Conservation (phyloP, 2,888 invertebrate genomes). For the Loripinus fragilis region DNA sequence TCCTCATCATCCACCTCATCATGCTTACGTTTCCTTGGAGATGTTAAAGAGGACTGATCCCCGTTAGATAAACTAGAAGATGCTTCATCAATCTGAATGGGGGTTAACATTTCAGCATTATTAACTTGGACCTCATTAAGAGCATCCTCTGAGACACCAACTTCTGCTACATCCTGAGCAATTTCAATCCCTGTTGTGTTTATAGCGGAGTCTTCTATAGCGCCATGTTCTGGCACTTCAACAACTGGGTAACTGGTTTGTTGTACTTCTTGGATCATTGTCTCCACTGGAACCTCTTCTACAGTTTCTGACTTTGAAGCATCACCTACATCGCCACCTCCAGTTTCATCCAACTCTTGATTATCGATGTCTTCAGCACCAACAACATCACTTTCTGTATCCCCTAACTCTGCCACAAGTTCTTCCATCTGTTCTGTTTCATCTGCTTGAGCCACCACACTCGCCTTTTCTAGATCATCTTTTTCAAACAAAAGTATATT, state of each 20-base stretch:
- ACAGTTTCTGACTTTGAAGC: slow-evolving; percentile 17
- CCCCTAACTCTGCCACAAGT: neutral
- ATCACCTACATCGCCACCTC: slow-evolving; percentile 14
- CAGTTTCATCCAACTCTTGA: slow-evolving; percentile 20
- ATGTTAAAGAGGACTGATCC: neutral
- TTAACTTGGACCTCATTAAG: neutral
- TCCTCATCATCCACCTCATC: slow-evolving; percentile 56
- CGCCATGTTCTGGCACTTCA: slow-evolving; percentile 26
- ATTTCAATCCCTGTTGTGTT: slow-evolving; percentile 25
- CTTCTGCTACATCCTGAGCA: slow-evolving; percentile 37
- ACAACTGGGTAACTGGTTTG: slow-evolving; percentile 22
- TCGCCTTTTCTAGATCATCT: slow-evolving; percentile 20
- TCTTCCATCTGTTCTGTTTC: slow-evolving; percentile 18
- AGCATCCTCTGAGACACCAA: neutral
- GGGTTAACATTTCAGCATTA: neutral
- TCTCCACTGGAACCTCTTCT: slow-evolving; percentile 42
- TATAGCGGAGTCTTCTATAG: slow-evolving; percentile 15
- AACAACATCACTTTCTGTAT: slow-evolving; percentile 1
- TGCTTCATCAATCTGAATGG: slow-evolving; percentile 1
- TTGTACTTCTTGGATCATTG: slow-evolving; percentile 28
- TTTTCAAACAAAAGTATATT: neutral
- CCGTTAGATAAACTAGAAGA: slow-evolving; percentile 4
- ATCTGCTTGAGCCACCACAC: slow-evolving; percentile 19
- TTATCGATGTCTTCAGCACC: neutral
- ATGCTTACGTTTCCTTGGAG: slow-evolving; percentile 52